Evolutionary conservation across 2,797 vertebrate species (phyloP).

Genomic region (Diceros bicornis): DNA sequence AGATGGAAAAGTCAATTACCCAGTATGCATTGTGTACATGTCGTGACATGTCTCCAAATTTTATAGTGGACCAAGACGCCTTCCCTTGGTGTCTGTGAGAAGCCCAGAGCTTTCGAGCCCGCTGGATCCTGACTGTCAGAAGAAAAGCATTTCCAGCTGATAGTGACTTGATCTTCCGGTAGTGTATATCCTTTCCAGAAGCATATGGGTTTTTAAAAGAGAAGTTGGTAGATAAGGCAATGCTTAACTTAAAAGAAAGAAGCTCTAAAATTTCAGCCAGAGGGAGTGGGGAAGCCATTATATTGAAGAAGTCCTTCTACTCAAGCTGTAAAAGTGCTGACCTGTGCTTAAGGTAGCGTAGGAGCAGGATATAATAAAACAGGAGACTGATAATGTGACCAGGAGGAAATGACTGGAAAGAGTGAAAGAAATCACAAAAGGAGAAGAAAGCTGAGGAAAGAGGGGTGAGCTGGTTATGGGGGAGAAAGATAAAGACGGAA

Average conservation of each 20-base stretch:
- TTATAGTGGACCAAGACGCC: background rate
- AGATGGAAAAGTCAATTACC: conserved; percentile 37
- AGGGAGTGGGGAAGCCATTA: background rate
- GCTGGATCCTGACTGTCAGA: background rate
- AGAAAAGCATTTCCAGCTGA: background rate
- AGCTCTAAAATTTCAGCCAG: background rate
- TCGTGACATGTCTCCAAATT: conserved; percentile 40
- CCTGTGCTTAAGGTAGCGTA: background rate
- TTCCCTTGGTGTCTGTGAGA: conserved; percentile 1
- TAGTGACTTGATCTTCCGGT: background rate
- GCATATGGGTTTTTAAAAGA: conserved; percentile 24
- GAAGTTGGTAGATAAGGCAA: background rate
- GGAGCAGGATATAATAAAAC: background rate
- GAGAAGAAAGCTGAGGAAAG: background rate
- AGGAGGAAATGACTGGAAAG: background rate
- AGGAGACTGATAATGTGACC: background rate
- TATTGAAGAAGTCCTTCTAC: conserved; percentile 8
- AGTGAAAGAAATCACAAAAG: background rate
- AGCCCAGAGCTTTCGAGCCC: background rate
- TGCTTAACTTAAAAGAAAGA: conserved; percentile 15
- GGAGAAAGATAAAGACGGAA: background rate
- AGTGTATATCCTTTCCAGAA: background rate
- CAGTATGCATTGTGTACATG: background rate
- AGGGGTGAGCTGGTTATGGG: background rate
- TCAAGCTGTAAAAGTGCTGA: background rate